Conservation (phyloP, 2,113 vertebrate genomes). For the Dipodomys ordii region DNA sequence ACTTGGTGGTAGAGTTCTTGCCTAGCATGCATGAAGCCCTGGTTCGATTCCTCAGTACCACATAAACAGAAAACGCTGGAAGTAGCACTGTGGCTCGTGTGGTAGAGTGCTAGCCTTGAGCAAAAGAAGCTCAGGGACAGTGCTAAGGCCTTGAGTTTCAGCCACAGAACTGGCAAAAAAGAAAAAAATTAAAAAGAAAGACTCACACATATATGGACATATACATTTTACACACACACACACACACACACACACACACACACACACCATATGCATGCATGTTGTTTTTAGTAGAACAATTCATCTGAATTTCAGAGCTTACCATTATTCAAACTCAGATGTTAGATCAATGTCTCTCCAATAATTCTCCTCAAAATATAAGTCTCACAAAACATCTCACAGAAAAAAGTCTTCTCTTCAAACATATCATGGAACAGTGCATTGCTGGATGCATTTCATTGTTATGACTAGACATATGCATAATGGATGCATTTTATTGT, state of each 20-base stretch:
- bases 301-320: neutral
- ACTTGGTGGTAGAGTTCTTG: too few relatives aligned
- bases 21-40: too few relatives aligned
- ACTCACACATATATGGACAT: too few relatives aligned
- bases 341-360: neutral
- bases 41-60: too few relatives aligned
- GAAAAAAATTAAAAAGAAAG: too few relatives aligned
- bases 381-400: neutral
- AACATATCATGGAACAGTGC: neutral
- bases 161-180: too few relatives aligned
- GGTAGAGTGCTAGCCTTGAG: too few relatives aligned
- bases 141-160: too few relatives aligned
- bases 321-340: neutral
- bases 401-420: neutral
- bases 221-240: neutral
- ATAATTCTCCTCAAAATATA: neutral
- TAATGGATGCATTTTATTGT: neutral
- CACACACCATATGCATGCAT: neutral
- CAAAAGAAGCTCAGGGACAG: too few relatives aligned
- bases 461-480: neutral
- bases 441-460: neutral
- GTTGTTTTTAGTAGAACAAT: neutral
- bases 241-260: neutral
- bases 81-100: too few relatives aligned
- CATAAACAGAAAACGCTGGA: too few relatives aligned